Evolutionary conservation across 2,888 invertebrate species (phyloP).

Genomic region (Apamea sordens): DNA sequence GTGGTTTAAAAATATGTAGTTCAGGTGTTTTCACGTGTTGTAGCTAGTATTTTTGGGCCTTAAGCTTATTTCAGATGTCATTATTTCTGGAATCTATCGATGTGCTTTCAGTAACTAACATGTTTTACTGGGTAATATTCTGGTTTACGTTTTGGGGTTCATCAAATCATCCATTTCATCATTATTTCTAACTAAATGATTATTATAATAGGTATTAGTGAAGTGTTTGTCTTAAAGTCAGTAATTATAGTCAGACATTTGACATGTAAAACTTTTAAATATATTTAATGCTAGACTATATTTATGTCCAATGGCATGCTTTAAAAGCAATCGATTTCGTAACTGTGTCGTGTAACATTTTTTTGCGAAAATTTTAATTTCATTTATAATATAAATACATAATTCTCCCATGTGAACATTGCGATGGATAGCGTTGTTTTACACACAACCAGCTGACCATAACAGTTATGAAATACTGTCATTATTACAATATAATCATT

Average conservation of each 20-base stretch:
- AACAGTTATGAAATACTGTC: not conserved
- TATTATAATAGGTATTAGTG: not conserved
- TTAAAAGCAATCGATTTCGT: not conserved
- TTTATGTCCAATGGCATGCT: no score
- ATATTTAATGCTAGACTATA: not conserved
- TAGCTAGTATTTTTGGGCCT: constrained; percentile 57
- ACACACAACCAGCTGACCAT: not conserved
- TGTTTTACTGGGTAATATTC: constrained; percentile 3
- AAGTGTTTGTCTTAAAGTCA: not conserved
- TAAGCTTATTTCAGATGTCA: constrained; percentile 40
- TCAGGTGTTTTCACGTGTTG: constrained; percentile 53
- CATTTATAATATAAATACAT: no score
- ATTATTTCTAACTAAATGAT: not conserved
- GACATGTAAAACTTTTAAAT: not conserved
- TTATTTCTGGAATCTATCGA: not conserved
- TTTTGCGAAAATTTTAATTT: not conserved
- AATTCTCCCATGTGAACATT: not conserved
- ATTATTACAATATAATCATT: not conserved
- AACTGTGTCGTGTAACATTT: not conserved
- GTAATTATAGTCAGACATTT: no score
- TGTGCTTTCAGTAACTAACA: constrained; percentile 19
- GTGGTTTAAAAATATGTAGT: constrained; percentile 42
- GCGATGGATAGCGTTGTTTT: constrained; percentile 1
- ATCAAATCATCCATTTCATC: constrained; percentile 23
- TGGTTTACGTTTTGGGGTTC: constrained; percentile 11